Base-by-base conservation (phyloP, 2,113 vertebrate genomes). In the Coptodon bakossiorum region DNA sequence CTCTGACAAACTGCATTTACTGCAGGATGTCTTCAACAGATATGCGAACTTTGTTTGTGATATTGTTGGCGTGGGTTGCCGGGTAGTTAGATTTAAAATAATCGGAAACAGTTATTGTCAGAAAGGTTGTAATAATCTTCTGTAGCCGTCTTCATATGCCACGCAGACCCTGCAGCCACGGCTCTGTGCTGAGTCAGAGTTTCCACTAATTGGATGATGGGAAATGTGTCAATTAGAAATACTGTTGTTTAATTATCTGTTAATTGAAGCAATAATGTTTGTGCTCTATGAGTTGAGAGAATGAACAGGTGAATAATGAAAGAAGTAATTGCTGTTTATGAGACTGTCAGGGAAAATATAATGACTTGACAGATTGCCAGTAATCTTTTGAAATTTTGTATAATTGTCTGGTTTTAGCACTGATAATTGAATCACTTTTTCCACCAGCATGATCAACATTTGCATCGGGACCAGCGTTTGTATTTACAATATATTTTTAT, bases 261-360 rank as follows among this genome's bases (percentile, higher is more conserved):
- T 96, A 96, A 96, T 96, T 95, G 90, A 94, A 93, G 94, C 92
- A 91, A 95, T 96, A 94, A 94, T 92, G 94, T 95, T 94, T 94
- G 94, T 91, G 94, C 94, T 91, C 91, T 88, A 87, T 84, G 92
- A 92, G 94, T 92, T 91, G 90, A 89, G 89, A 90, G 89, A 91
- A 89, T 63, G 85, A 96, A 95, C 95, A 95, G 95, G 95, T 96
- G 95, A 95, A 96, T 94, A 94, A 96, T 96, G 93, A 93, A 95
- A 94, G 90, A 91, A 84, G 90, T 95, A 94, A 96, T 95, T 96
- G 92, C 93, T 95, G 90, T 96, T 96, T 95, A 96, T 93, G 92
- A 96, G 88, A 92, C 91, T 95, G 95, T 96, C 95, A 92, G 86
- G 93, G 90, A 91, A 88, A 95, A 93, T 92, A 91, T 92, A 94